Percentiles rank a stretch among this genome's conserved stretches.
Evolutionary conservation across 2,113 vertebrate genomes (phyloP).

Genomic region (Erpornis zantholeuca): DNA sequence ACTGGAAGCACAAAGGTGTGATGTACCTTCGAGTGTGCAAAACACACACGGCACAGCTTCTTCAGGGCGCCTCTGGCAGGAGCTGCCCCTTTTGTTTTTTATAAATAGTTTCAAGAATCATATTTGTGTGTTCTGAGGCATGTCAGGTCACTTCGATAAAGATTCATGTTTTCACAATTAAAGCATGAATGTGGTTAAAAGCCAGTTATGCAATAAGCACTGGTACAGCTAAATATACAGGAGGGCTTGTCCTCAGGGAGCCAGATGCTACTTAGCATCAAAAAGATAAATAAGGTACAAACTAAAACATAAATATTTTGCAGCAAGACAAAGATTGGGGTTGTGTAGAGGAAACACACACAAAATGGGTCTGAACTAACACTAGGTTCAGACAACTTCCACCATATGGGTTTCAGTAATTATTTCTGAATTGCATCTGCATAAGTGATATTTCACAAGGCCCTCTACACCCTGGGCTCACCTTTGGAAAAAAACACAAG

Average conservation of each 20-base stretch:
- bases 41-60: not conserved
- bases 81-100: slow-evolving; percentile 4
- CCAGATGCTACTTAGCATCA: slow-evolving; percentile 32
- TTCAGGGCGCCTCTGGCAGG: not conserved
- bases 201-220: slow-evolving; percentile 14
- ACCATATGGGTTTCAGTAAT: slow-evolving; percentile 39
- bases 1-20: not conserved
- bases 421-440: slow-evolving; percentile 22
- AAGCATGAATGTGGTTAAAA: slow-evolving; percentile 28
- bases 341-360: not conserved
- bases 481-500: slow-evolving; percentile 7
- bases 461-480: not conserved
- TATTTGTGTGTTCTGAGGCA: not conserved
- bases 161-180: slow-evolving; percentile 14
- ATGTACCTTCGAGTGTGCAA: not conserved
- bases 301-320: slow-evolving; percentile 50
- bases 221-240: slow-evolving; percentile 33
- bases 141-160: slow-evolving; percentile 7
- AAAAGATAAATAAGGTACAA: slow-evolving; percentile 33
- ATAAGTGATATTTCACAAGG: slow-evolving; percentile 26
- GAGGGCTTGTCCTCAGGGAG: slow-evolving; percentile 19
- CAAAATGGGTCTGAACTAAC: not conserved
- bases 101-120: not conserved
- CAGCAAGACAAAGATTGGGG: not conserved
- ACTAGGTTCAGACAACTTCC: not conserved